phyloP scores from a whole-genome alignment of 2,113 vertebrate genomes.

The Podiceps cristatus region DNA sequence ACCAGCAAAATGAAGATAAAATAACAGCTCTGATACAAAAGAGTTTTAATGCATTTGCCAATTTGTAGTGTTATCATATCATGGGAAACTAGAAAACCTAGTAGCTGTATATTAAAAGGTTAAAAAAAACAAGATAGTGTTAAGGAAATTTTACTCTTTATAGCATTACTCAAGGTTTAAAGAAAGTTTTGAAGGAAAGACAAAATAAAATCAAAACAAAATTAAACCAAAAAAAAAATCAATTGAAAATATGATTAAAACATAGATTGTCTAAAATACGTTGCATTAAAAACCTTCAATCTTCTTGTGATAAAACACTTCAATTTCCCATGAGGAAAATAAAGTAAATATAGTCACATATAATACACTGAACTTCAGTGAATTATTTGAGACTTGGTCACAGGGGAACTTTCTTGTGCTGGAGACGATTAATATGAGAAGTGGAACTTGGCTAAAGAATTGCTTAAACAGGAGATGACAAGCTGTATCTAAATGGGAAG shows the following conservation, averaged over 20 bases:
- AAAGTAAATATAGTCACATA: neutral
- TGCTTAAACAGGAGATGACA: neutral
- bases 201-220: neutral
- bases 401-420: neutral
- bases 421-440: neutral
- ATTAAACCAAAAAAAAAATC: neutral
- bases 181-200: neutral
- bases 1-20: neutral
- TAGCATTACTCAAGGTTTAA: neutral
- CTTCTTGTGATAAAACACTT: neutral
- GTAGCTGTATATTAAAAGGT: neutral
- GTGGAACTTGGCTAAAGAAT: neutral
- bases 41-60: neutral
- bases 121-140: no score
- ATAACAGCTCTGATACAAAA: neutral
- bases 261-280: neutral
- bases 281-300: neutral
- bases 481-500: slow-evolving; percentile 3
- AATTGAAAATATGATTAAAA: neutral
- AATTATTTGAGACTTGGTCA: neutral
- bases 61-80: neutral
- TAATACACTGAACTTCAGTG: neutral
- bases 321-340: neutral
- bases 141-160: neutral
- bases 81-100: neutral